Evolutionary conservation across 2,797 vertebrate species (phyloP).

Genomic region (Cynodonichthys magdalenae): DNA sequence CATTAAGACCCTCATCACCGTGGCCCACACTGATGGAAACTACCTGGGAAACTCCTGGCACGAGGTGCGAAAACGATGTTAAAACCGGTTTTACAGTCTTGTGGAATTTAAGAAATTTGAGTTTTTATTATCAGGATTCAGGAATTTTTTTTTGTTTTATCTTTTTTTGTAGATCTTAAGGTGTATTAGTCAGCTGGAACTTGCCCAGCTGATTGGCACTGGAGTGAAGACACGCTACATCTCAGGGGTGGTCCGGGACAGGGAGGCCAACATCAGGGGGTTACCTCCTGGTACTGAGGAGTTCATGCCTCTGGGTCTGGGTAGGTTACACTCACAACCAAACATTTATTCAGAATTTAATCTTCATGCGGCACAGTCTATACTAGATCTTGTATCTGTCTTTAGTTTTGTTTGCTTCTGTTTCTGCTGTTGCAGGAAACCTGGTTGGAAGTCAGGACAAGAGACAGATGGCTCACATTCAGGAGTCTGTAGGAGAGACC

Average conservation of each 20-base stretch:
- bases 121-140: neutral
- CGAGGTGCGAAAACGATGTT: constrained; percentile 80
- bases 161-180: constrained; percentile 89
- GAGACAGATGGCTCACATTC: constrained; percentile 97
- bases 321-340: constrained; percentile 72
- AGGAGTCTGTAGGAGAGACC: constrained; percentile 98
- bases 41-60: constrained; percentile 98
- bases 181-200: constrained; percentile 98
- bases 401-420: constrained; percentile 1
- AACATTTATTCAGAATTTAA: neutral
- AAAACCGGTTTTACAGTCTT: too few relatives aligned
- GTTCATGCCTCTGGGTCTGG: constrained; percentile 93
- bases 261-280: constrained; percentile 86
- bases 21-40: constrained; percentile 98
- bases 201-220: constrained; percentile 98
- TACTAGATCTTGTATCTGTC: neutral
- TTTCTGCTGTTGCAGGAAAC: constrained; percentile 81
- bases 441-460: constrained; percentile 92
- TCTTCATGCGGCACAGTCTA: neutral
- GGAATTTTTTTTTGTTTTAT: neutral
- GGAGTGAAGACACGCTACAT: constrained; percentile 97
- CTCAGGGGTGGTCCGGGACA: constrained; percentile 91
- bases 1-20: constrained; percentile 98
- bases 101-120: too few relatives aligned
- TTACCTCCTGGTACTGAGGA: constrained; percentile 90